Conservation (phyloP, 2,797 vertebrate genomes). For the Dendrocincla fuliginosa region DNA sequence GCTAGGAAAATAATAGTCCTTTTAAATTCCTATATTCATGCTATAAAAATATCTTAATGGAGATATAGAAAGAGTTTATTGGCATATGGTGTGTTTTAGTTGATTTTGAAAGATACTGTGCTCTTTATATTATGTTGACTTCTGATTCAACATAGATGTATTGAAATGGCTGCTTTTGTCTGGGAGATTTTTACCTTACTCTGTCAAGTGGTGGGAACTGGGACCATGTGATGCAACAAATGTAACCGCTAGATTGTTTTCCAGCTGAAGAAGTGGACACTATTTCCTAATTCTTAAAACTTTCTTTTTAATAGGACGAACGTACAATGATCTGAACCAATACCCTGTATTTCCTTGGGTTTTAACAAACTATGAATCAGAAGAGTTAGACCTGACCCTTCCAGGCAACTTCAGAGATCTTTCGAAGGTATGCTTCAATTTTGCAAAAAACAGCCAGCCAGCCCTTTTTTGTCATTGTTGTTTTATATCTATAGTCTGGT, state of each 20-base stretch:
- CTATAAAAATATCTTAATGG: background rate
- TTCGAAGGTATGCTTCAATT: conserved; percentile 87
- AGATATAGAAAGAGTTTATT: background rate
- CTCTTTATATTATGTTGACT: background rate
- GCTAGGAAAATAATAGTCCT: background rate
- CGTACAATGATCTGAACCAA: conserved; percentile 96
- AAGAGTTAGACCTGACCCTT: conserved; percentile 94
- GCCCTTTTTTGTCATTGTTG: background rate
- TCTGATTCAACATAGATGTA: background rate
- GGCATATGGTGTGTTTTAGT: background rate
- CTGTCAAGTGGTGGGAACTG: background rate
- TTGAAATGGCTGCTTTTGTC: background rate
- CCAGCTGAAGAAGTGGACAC: background rate
- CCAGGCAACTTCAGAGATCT: conserved; percentile 98
- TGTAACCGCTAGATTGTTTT: background rate
- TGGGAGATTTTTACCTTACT: background rate
- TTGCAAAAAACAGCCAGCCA: background rate
- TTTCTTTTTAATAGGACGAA: conserved; percentile 85
- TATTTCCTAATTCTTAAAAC: conserved; percentile 2
- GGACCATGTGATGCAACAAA: background rate
- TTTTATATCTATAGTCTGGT: background rate
- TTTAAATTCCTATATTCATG: background rate
- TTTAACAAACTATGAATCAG: conserved; percentile 96
- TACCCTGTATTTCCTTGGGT: conserved; percentile 98
- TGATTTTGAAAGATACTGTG: background rate